Percentiles rank a stretch among this genome's conserved stretches.
phyloP scores from a whole-genome alignment of 1,140 invertebrate genomes.

The Tribolium castaneum region DNA sequence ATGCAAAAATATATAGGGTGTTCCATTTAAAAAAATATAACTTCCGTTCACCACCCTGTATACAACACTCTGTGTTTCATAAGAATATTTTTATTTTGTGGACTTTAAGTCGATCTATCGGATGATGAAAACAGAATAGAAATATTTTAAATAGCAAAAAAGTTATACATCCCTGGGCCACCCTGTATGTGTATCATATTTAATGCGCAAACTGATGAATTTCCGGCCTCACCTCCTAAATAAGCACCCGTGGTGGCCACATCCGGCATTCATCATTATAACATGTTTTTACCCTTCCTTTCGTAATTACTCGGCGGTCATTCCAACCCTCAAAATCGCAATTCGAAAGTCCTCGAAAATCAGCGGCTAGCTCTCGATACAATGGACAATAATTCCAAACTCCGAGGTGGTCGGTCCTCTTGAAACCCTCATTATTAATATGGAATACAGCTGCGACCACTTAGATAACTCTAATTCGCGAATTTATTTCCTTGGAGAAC shows the following conservation, averaged over 20 bases:
- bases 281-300: not conserved
- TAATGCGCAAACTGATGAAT: not conserved
- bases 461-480: conserved; percentile 26
- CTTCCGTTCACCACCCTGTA: too few species aligned
- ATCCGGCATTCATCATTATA: conserved; percentile 25
- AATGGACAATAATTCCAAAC: not conserved
- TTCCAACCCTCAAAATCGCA: not conserved
- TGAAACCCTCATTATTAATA: conserved; percentile 20
- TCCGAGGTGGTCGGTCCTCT: conserved; percentile 7
- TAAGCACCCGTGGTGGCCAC: not conserved
- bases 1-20: too few species aligned
- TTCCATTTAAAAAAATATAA: too few species aligned
- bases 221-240: not conserved
- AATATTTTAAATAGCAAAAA: too few species aligned
- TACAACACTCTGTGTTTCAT: too few species aligned
- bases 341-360: conserved; percentile 5
- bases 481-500: conserved; percentile 17
- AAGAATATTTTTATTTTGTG: too few species aligned
- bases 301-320: conserved; percentile 12
- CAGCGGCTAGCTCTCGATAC: not conserved
- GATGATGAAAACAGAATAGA: too few species aligned
- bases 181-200: conserved; percentile 7
- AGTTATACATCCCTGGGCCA: too few species aligned
- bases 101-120: too few species aligned
- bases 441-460: conserved; percentile 25